Evolutionary conservation across 1,140 invertebrate species (phyloP).

Genomic region (Tenebrio molitor): DNA sequence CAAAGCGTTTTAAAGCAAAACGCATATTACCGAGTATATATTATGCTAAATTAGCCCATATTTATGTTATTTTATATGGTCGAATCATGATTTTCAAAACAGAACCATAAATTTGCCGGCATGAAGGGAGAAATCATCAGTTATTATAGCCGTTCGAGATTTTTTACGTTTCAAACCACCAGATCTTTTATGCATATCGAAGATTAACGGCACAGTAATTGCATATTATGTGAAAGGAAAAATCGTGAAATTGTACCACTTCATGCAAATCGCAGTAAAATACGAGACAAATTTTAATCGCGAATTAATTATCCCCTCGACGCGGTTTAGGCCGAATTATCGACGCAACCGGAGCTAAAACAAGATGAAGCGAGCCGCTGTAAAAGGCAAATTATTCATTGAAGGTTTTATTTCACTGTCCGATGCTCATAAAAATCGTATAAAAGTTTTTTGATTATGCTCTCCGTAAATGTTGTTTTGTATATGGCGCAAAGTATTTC

Average conservation of each 20-base stretch:
- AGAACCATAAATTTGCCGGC: slow-evolving; percentile 40
- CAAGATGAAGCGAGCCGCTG: not conserved
- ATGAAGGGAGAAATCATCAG: slow-evolving; percentile 28
- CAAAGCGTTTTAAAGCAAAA: slow-evolving; percentile 31
- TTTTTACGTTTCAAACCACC: not conserved
- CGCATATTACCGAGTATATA: slow-evolving; percentile 5
- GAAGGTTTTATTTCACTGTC: slow-evolving; percentile 26
- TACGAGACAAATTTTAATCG: slow-evolving; percentile 16
- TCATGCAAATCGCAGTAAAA: not conserved
- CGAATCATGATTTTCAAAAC: slow-evolving; percentile 46
- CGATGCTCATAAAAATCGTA: slow-evolving; percentile 23
- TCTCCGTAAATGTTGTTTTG: slow-evolving; percentile 14
- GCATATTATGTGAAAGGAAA: not conserved
- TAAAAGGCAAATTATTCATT: slow-evolving; percentile 24
- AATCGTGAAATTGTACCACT: not conserved
- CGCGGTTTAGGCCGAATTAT: not conserved
- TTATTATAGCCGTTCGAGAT: not conserved
- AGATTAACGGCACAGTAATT: slow-evolving; percentile 3
- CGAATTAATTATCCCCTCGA: slow-evolving; percentile 15
- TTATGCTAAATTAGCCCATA: slow-evolving; percentile 33
- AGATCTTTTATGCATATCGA: not conserved
- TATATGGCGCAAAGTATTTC: slow-evolving; percentile 19
- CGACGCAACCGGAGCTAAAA: not conserved
- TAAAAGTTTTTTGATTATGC: slow-evolving; percentile 25
- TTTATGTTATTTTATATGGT: slow-evolving; percentile 25